phyloP scores from a whole-genome alignment of 2,113 vertebrate genomes.

The Pogona vitticeps region DNA sequence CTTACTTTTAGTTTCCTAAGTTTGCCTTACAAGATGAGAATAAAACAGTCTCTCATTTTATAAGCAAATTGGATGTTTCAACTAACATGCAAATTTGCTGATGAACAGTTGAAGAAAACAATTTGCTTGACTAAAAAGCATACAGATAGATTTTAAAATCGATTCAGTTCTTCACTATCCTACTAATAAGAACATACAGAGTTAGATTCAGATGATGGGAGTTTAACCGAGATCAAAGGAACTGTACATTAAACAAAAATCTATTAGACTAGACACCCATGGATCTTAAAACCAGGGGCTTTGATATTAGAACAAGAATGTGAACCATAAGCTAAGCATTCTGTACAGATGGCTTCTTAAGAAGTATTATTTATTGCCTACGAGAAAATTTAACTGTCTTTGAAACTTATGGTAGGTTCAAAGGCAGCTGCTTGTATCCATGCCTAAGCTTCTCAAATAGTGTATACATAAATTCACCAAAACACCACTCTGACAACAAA shows the following conservation, averaged over 20 bases:
- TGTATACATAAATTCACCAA: neutral
- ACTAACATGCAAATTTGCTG: neutral
- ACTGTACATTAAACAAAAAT: neutral
- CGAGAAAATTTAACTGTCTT: neutral
- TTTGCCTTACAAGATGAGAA: constrained; percentile 6
- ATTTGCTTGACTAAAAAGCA: neutral
- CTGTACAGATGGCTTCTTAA: neutral
- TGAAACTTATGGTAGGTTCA: neutral
- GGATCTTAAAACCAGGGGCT: neutral
- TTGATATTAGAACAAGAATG: neutral
- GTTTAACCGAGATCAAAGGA: neutral
- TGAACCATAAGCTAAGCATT: neutral
- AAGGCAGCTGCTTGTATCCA: neutral
- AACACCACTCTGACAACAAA: neutral
- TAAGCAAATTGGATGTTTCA: constrained; percentile 15
- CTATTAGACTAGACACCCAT: neutral
- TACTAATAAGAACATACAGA: neutral
- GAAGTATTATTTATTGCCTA: neutral
- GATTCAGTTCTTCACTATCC: neutral
- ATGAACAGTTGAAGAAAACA: neutral
- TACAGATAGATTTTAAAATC: neutral
- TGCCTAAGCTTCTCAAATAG: neutral
- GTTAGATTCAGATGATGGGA: neutral
- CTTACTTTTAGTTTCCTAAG: constrained; percentile 3
- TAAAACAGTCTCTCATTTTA: neutral